A percentile compares a stretch with the other conserved stretches of the same genome.
These are phyloP conservation scores for Drosophila bipectinata DNA, from an alignment of 1,140 invertebrate genomes.

Conservation along the genomic window DNA sequence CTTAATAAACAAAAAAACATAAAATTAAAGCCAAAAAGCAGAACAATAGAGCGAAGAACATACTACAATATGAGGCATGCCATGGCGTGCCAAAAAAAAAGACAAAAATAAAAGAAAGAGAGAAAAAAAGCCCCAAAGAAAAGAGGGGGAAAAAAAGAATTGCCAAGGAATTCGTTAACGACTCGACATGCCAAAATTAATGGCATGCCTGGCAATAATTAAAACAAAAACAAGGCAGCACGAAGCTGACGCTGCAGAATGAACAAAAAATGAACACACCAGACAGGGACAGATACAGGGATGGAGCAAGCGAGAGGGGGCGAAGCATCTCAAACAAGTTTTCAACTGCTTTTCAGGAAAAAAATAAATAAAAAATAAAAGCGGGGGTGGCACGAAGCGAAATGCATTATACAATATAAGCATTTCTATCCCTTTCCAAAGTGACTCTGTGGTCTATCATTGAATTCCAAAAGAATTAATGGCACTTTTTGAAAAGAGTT, in stretches of 20 bases:
- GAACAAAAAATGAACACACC: slow-evolving; percentile 14
- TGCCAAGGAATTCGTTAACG: slow-evolving; percentile 82
- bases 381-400: slow-evolving; percentile 23
- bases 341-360: slow-evolving; percentile 20
- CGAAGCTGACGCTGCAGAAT: slow-evolving; percentile 47
- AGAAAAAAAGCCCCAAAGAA: slow-evolving; percentile 40
- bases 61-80: slow-evolving; percentile 41
- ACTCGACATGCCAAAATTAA: slow-evolving; percentile 83
- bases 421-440: slow-evolving; percentile 31
- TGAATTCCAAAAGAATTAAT: background rate
- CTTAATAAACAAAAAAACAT: background rate
- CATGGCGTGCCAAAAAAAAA: slow-evolving; percentile 65
- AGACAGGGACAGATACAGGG: slow-evolving; percentile 19
- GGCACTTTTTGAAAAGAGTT: background rate
- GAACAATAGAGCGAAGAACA: slow-evolving; percentile 32
- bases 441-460: slow-evolving; percentile 19
- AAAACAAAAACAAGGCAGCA: slow-evolving; percentile 73
- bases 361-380: slow-evolving; percentile 8
- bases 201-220: slow-evolving; percentile 83
- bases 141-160: slow-evolving; percentile 40
- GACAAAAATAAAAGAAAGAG: slow-evolving; percentile 36
- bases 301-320: slow-evolving; percentile 23
- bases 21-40: slow-evolving; percentile 41
- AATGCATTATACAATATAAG: slow-evolving; percentile 46
- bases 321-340: slow-evolving; percentile 45